Base-by-base conservation (phyloP, 2,113 vertebrate species). In the Megalops atlanticus region DNA sequence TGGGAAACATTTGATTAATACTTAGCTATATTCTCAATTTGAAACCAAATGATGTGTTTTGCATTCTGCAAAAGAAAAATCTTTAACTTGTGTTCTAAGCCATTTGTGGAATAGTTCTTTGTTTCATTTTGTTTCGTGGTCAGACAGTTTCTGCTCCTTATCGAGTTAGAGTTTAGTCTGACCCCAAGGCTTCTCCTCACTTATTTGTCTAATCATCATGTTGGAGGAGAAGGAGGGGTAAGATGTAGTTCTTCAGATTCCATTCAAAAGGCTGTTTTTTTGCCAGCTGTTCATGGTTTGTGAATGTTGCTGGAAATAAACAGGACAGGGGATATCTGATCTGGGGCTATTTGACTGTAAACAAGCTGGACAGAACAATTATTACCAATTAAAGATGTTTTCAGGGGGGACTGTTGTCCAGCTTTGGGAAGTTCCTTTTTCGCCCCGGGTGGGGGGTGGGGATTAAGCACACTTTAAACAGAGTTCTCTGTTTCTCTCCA, bases 281-380 rank as follows among this genome's bases (percentile, higher is more conserved):
- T 89, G 85, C 76, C 84, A 89, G 89, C 86, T 92, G 93, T 94
- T 94, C 92, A 92, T 90, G 84, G 92, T 90, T 86, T 85, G 85
- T 88, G 88, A 91, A 93, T 89, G 89, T 91, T 85, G 80, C 87
- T 89, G 90, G 89, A 94, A 92, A 90, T 88, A 90, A 94, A 93
- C 91, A 92, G 86, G 90, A 92, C 93, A 83, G 86, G 87, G 89
- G 86, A 88, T 94, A 94, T 95, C 92, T 93, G 94, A 95, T 94
- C 82, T 79, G 88, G 86, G 91, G 84, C 93, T 87, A 91, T 92
- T 91, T 92, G 88, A 90, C 90, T 92, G 90, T 93, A 94, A 95
- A 94, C 93, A 94, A 92, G 89, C 87, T 84, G 87, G 89, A 90
- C 87, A 78, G 74, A 85, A 87, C 88, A 89, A 91, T 93, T 89